A percentile compares a stretch with the other conserved stretches of the same genome.
These are phyloP conservation scores for Aptenodytes forsteri DNA, from an alignment of 2,113 vertebrate genomes.

Conservation along the genomic window DNA sequence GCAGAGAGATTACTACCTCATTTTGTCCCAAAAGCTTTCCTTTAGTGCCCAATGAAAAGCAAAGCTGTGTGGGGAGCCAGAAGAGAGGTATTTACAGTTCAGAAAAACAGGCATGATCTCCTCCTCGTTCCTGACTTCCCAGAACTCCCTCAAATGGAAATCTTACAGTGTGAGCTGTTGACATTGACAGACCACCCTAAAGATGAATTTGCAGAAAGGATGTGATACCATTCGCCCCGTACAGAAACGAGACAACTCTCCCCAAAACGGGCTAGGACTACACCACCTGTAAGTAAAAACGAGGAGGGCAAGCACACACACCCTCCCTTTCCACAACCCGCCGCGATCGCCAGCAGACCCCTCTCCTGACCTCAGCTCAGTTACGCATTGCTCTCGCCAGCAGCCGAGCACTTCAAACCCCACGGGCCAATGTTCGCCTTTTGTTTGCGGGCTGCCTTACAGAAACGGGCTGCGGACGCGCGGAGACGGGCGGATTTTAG, in stretches of 20 bases:
- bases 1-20: neutral
- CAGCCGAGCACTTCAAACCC: neutral
- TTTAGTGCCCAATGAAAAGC: neutral
- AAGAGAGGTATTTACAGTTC: neutral
- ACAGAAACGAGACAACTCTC: neutral
- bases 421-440: neutral
- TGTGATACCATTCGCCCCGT: neutral
- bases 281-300: rapidly evolving
- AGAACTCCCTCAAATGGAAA: neutral
- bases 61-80: neutral
- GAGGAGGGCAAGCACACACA: too few relatives aligned
- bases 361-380: neutral
- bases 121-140: neutral
- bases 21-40: neutral
- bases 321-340: neutral
- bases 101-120: neutral
- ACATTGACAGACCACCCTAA: neutral
- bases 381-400: neutral
- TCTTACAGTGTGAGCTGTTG: rapidly evolving
- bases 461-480: neutral
- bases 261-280: neutral
- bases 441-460: neutral
- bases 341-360: neutral
- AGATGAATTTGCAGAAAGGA: neutral
- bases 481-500: neutral